Conservation (phyloP, 2,113 vertebrate species). For the Bostrychus sinensis region DNA sequence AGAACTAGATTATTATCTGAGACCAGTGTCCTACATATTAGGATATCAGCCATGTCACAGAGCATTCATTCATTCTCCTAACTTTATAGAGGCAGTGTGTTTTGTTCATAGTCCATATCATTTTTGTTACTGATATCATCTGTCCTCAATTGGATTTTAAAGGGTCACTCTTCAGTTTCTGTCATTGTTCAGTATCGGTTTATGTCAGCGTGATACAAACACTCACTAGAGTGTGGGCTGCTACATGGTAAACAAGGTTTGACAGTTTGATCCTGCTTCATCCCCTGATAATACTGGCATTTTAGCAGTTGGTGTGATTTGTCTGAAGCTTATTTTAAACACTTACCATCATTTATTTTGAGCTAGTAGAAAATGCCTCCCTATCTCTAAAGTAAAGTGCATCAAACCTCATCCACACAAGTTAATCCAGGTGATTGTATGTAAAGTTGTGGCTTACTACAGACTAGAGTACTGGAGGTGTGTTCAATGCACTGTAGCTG, state of each 20-base stretch:
- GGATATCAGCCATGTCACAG: slow-evolving; percentile 25
- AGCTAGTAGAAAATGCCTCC: slow-evolving; percentile 1
- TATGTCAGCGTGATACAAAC: slow-evolving; percentile 7
- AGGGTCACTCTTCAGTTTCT: slow-evolving; percentile 12
- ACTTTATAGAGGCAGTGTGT: slow-evolving; percentile 34
- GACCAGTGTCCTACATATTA: slow-evolving; percentile 30
- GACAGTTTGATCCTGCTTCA: slow-evolving; percentile 1
- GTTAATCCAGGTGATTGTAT: slow-evolving; percentile 33
- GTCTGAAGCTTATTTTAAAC: not conserved
- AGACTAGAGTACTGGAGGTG: slow-evolving; percentile 34
- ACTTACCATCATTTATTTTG: slow-evolving; percentile 1
- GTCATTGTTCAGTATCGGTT: not conserved
- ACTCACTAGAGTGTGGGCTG: not conserved
- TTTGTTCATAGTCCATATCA: slow-evolving; percentile 52
- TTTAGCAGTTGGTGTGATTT: slow-evolving; percentile 4
- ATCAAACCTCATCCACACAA: not conserved
- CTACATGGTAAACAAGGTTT: not conserved
- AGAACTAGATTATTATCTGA: slow-evolving; percentile 42
- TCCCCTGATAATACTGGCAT: slow-evolving; percentile 6
- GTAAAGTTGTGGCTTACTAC: slow-evolving; percentile 4
- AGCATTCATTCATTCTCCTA: slow-evolving; percentile 11
- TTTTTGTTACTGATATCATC: slow-evolving; percentile 29
- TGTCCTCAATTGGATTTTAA: slow-evolving; percentile 12
- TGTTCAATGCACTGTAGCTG: slow-evolving; percentile 46
- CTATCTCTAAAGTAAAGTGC: not conserved